These are phyloP conservation scores for Agelas oroides DNA, from an alignment of 37 sponge, comb jelly and placozoan species.

Conservation along the genomic window DNA sequence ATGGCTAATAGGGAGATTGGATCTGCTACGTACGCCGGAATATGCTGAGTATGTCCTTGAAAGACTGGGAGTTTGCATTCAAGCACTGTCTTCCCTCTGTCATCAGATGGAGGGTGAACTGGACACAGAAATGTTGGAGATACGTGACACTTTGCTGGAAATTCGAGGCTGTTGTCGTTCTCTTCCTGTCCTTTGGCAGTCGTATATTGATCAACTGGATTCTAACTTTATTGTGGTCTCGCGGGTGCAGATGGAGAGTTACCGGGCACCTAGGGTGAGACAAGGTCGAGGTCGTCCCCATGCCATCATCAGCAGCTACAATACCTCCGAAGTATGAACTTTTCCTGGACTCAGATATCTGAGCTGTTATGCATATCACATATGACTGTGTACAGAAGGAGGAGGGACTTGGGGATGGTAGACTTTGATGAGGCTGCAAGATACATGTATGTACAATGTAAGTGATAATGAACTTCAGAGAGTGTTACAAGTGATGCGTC, in stretches of 20 bases:
- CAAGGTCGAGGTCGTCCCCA: conserved; percentile 1
- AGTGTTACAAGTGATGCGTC: too few relatives aligned
- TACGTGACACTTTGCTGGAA: neutral
- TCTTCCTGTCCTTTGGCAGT: conserved; percentile 2
- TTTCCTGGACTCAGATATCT: conserved; percentile 50
- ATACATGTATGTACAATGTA: too few relatives aligned
- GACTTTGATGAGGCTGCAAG: conserved; percentile 6
- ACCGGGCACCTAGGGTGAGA: conserved; percentile 8
- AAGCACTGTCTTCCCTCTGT: neutral
- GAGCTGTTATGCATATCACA: conserved; percentile 1
- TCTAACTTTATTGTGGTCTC: conserved; percentile 3
- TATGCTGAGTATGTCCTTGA: too few relatives aligned
- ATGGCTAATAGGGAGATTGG: conserved; percentile 1
- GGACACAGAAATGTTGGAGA: neutral
- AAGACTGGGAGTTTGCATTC: too few relatives aligned
- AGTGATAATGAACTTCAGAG: too few relatives aligned
- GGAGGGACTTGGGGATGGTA: conserved; percentile 26
- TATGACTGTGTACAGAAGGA: conserved; percentile 35
- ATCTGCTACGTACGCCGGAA: too few relatives aligned
- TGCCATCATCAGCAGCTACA: conserved; percentile 36
- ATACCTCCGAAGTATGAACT: conserved; percentile 31
- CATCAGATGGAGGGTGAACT: neutral
- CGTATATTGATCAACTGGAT: neutral
- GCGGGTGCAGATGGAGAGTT: conserved; percentile 7
- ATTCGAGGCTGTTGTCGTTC: conserved; percentile 2